Evolutionary conservation across 1,140 invertebrate genomes (phyloP).

Genomic region (Belonocnema kinseyi): DNA sequence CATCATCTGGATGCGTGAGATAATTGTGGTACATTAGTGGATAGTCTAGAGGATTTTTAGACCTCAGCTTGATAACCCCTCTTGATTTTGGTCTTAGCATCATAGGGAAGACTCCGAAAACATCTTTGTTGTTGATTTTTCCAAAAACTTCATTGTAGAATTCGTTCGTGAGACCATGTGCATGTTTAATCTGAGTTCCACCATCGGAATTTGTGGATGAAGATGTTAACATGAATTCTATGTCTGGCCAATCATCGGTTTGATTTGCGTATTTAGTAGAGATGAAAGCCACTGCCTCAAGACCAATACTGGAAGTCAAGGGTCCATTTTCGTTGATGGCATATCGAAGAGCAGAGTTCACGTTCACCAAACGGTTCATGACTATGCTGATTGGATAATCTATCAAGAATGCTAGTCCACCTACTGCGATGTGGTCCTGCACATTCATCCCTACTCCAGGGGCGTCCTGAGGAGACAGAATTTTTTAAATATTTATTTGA

Average conservation of each 20-base stretch:
- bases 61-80: conserved; percentile 85
- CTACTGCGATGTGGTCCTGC: conserved; percentile 90
- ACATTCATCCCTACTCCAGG: conserved; percentile 87
- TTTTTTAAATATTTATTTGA: not conserved
- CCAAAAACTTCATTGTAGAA: conserved; percentile 86
- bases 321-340: conserved; percentile 88
- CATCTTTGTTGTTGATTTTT: conserved; percentile 83
- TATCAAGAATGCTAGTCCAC: conserved; percentile 87
- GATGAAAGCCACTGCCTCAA: conserved; percentile 90
- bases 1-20: conserved; percentile 87
- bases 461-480: conserved; percentile 76
- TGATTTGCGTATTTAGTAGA: conserved; percentile 90
- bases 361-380: conserved; percentile 84
- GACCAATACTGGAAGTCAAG: conserved; percentile 86
- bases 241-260: conserved; percentile 91
- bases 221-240: conserved; percentile 92
- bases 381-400: conserved; percentile 87
- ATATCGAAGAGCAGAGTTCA: conserved; percentile 85
- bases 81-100: conserved; percentile 89
- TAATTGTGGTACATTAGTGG: conserved; percentile 94
- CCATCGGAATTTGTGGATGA: conserved; percentile 86
- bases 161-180: conserved; percentile 86
- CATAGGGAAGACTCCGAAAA: conserved; percentile 90
- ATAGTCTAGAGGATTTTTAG: conserved; percentile 88
- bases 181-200: conserved; percentile 84